Evolutionary conservation across 2,888 invertebrate species (phyloP).

Genomic region (Ichneumoninae sp.): DNA sequence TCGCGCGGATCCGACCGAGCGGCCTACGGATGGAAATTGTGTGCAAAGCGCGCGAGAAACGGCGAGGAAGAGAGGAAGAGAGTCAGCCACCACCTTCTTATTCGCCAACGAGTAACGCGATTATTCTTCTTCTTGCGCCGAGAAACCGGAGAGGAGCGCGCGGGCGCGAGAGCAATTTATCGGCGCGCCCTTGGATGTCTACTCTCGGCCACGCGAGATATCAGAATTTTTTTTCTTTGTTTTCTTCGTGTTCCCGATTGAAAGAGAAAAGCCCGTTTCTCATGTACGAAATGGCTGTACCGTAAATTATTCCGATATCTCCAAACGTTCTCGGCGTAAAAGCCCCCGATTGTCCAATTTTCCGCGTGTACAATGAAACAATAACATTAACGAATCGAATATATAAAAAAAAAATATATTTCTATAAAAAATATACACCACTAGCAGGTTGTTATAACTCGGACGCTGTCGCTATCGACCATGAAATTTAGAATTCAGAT

Average conservation of each 20-base stretch:
- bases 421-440: no score
- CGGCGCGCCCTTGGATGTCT: conserved; percentile 63
- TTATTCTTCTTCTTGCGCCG: conserved; percentile 62
- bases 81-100: conserved; percentile 68
- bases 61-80: conserved; percentile 61
- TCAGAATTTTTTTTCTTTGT: conserved; percentile 36
- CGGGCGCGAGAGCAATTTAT: conserved; percentile 67
- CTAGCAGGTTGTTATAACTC: no score
- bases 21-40: conserved; percentile 67
- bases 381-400: conserved; percentile 6
- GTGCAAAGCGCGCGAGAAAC: conserved; percentile 61
- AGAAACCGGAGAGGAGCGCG: conserved; percentile 50
- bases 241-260: conserved; percentile 28
- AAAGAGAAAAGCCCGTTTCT: conserved; percentile 26
- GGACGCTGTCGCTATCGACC: no score
- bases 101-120: conserved; percentile 47
- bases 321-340: background rate
- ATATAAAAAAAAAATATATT: background rate
- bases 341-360: background rate
- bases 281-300: background rate
- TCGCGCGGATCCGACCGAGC: conserved; percentile 71
- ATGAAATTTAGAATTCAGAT: no score
- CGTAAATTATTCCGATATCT: background rate
- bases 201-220: conserved; percentile 59
- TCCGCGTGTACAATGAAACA: background rate